These are phyloP conservation scores for Oxyteleia sp. DNA, from an alignment of 2,888 invertebrate species.

Conservation along the genomic window DNA sequence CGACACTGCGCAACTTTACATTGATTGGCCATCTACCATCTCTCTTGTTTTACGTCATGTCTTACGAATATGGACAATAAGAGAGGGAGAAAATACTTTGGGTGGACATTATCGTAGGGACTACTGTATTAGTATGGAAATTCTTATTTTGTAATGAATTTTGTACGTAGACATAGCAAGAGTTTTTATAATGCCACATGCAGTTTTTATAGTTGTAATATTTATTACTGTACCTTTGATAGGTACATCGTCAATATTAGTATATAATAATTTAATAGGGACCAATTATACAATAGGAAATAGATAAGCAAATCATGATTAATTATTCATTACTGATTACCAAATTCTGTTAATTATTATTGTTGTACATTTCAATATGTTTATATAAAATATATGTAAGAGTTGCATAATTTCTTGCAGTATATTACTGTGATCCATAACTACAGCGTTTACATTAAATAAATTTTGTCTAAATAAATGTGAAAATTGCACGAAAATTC, in stretches of 20 bases:
- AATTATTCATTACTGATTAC: background rate
- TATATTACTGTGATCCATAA: too few species aligned
- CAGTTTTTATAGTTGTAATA: slow-evolving; percentile 6
- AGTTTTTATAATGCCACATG: background rate
- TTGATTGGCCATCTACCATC: too few species aligned
- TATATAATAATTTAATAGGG: background rate
- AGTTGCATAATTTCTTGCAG: too few species aligned
- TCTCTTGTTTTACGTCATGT: too few species aligned
- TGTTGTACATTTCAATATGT: too few species aligned
- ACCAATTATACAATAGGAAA: background rate
- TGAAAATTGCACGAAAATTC: too few species aligned
- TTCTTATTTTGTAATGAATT: background rate
- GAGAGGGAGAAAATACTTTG: too few species aligned
- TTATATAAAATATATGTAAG: background rate
- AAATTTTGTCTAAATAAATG: too few species aligned
- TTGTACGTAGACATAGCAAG: background rate
- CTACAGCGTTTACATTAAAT: too few species aligned
- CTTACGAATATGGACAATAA: too few species aligned
- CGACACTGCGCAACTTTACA: too few species aligned
- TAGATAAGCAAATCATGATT: background rate
- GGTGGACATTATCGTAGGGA: too few species aligned
- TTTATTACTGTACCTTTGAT: background rate
- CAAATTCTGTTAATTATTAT: background rate
- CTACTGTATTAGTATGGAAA: background rate
- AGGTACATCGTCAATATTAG: slow-evolving; percentile 16